Evolutionary conservation across 2,113 vertebrate genomes (phyloP).

Genomic region (Cavia porcellus): DNA sequence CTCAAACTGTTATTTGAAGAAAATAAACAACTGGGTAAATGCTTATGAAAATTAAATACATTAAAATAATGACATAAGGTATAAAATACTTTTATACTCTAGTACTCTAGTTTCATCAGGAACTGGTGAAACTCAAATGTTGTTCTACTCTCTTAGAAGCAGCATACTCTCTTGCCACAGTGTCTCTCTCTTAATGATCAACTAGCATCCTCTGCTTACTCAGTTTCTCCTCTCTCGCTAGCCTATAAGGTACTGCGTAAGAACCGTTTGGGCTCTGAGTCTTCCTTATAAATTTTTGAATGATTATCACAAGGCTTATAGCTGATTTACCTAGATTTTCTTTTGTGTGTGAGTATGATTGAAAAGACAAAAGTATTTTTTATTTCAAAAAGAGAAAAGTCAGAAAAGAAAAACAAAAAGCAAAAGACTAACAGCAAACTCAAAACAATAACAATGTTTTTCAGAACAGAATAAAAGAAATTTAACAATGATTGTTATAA

Average conservation of each 20-base stretch:
- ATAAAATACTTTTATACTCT: background rate
- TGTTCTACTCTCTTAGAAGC: background rate
- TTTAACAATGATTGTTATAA: no score
- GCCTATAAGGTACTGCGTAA: background rate
- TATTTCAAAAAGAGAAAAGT: no score
- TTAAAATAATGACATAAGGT: background rate
- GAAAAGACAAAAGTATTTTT: no score
- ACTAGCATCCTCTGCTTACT: background rate
- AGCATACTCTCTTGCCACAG: background rate
- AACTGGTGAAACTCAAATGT: background rate
- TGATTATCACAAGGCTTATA: background rate
- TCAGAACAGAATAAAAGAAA: no score
- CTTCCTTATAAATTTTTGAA: background rate
- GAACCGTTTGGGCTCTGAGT: background rate
- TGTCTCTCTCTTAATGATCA: background rate
- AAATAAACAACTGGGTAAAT: slow-evolving; percentile 8
- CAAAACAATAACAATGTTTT: no score
- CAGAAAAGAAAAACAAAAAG: no score
- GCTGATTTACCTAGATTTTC: slow-evolving; percentile 34
- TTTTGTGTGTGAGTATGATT: no score
- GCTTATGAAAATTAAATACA: background rate
- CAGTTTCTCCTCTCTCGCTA: background rate
- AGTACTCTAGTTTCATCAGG: background rate
- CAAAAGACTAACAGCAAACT: no score
- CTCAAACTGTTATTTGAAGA: background rate